Percentiles rank a stretch among this genome's conserved stretches.
Evolutionary conservation across 2,888 invertebrate species (phyloP).

Genomic region (Drosophila seclusa): DNA sequence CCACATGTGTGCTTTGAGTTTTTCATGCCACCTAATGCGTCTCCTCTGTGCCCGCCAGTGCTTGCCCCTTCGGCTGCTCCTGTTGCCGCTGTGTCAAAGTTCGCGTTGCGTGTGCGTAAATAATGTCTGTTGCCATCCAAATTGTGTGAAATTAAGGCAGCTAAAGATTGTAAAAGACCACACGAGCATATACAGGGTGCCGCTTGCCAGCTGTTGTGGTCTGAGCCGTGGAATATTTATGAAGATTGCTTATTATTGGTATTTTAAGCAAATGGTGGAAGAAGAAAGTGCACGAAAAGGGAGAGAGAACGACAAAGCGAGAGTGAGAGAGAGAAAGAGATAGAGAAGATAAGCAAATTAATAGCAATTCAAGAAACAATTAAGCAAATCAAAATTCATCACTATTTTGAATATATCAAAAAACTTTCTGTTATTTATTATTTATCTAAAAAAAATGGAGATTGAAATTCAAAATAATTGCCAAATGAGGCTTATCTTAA

Average conservation of each 20-base stretch:
- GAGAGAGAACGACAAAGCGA: no score
- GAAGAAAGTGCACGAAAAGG: background rate
- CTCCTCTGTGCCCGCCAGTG: background rate
- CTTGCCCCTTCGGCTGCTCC: conserved; percentile 2
- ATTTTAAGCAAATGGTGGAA: background rate
- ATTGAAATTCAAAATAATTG: background rate
- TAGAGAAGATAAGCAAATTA: background rate
- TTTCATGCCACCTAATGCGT: conserved; percentile 33
- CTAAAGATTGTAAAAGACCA: conserved; percentile 49
- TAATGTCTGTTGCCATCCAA: conserved; percentile 62
- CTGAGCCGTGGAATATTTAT: background rate
- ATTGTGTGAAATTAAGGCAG: conserved; percentile 65
- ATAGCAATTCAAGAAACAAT: background rate
- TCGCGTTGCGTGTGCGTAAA: conserved; percentile 57
- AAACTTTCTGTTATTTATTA: background rate
- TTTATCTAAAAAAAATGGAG: background rate
- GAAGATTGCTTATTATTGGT: background rate
- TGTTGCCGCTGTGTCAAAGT: conserved; percentile 61
- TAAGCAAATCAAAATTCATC: background rate
- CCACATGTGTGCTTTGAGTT: conserved; percentile 42
- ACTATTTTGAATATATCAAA: background rate
- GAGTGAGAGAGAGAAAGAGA: background rate
- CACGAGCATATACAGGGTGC: conserved; percentile 61
- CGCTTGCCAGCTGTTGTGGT: conserved; percentile 3
- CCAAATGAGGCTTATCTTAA: background rate